Percentiles rank a stretch among this genome's conserved stretches.
Evolutionary conservation across 2,797 vertebrate genomes (phyloP).

Genomic region (Mycteria americana): DNA sequence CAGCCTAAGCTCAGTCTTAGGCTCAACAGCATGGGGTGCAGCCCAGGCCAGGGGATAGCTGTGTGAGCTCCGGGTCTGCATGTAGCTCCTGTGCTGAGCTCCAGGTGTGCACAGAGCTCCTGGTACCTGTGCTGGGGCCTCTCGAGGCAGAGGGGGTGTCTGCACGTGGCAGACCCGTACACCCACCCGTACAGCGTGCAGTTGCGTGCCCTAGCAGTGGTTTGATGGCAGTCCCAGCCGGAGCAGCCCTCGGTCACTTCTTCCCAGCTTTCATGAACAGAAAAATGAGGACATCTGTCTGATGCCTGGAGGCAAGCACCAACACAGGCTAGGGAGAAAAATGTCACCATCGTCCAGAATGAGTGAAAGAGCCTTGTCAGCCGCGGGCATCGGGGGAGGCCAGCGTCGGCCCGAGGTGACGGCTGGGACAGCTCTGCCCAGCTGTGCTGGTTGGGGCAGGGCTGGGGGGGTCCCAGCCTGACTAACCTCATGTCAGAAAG

Average conservation of each 20-base stretch:
- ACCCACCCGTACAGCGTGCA: accelerated
- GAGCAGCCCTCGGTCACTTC: not conserved
- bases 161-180: not conserved
- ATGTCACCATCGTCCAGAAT: not conserved
- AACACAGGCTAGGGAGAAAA: not conserved
- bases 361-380: not conserved
- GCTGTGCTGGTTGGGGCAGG: not conserved
- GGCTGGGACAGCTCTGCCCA: not conserved
- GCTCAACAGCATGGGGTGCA: not conserved
- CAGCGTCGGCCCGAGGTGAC: not conserved
- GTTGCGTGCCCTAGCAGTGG: not conserved
- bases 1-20: not conserved
- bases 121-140: not conserved
- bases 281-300: not conserved
- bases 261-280: not conserved
- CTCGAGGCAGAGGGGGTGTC: not conserved
- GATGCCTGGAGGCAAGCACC: not conserved
- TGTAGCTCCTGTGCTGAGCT: not conserved
- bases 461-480: not conserved
- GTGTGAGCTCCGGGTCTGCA: not conserved
- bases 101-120: not conserved
- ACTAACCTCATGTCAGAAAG: not conserved
- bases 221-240: not conserved
- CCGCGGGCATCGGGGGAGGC: not conserved
- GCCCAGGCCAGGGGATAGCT: not conserved